These are phyloP conservation scores for Catamblyrhynchus diadema DNA, from an alignment of 2,797 vertebrate genomes.

Conservation along the genomic window DNA sequence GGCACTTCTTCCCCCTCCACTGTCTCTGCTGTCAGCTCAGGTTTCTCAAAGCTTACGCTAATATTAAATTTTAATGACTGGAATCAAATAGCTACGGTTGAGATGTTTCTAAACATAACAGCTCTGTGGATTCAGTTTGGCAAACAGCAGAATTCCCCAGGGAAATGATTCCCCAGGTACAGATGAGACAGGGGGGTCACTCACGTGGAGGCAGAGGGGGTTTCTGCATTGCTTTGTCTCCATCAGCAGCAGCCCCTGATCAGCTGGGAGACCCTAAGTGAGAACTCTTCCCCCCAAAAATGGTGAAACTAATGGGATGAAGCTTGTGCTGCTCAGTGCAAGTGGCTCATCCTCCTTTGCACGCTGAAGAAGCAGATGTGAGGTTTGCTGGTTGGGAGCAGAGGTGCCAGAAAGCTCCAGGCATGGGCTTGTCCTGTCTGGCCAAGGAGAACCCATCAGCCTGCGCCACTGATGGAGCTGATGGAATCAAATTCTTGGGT, in stretches of 20 bases:
- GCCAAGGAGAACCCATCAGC: not conserved
- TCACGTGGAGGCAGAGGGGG: rapidly evolving
- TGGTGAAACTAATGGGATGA: rapidly evolving
- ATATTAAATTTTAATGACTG: constrained; percentile 55
- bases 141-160: not conserved
- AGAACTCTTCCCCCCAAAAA: not conserved
- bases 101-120: not conserved
- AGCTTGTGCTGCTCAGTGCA: not conserved
- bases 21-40: not conserved
- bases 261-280: not conserved
- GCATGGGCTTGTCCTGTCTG: not conserved
- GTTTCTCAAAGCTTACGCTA: constrained; percentile 1
- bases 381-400: not conserved
- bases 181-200: rapidly evolving
- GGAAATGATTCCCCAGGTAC: not conserved
- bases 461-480: not conserved
- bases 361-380: not conserved
- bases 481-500: not conserved
- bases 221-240: not conserved
- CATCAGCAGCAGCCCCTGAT: not conserved
- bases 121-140: not conserved
- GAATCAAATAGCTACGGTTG: not conserved
- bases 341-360: not conserved
- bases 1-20: not conserved
- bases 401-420: not conserved